Evolutionary conservation across 1,140 invertebrate genomes (phyloP), one percentile per base, ranked within the genome.

Genomic region (Heterodera carotae): DNA sequence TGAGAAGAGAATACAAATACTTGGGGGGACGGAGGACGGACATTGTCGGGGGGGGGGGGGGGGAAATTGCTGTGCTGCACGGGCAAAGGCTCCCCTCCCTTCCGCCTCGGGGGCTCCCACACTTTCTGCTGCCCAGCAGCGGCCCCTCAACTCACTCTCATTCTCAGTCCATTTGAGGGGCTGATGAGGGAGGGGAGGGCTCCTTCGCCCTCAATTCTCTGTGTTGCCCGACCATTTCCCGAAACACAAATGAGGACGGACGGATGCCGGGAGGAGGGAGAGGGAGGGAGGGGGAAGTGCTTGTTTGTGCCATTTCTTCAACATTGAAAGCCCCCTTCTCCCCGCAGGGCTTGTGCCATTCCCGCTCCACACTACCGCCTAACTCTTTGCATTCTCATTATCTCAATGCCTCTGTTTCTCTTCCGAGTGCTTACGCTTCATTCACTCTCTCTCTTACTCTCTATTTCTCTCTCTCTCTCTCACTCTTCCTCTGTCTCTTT

Each of bases 281-380:
- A 29, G 2, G 7, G 27, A 25, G 62, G 62, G 62, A 2, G 62
- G 62, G 33, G 27, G 27, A 5, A 10, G 62, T 66, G 62, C 62
- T 66, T 66, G 62, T 66, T 66, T 66, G 62, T 66, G 62, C 62
- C 62, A 27, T 66, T 66, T 62, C 62, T 22, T 53, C 48, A 22
- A 22, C 48, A 18, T 53, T 53, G 15, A 22, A 22, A 18, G 48
- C 48, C 48, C 18, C 18, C 48, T 18, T 22, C 1, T 15, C 12
- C 48, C 15, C 39, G n/a, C 39, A 22, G 48, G 39, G 6, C 39
- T 53, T 53, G 48, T 10, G 48, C 48, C 39, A 43, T 22, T 53
- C 48, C 18, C 48, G 36, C 36, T 10, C 36, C 36, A 6, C 39
- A n/a, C n/a, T n/a, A n/a, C n/a, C n/a, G n/a, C n/a, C n/a, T n/a